Base-by-base conservation (phyloP, 1,140 invertebrate genomes). In the Drosophila parabipectinata region DNA sequence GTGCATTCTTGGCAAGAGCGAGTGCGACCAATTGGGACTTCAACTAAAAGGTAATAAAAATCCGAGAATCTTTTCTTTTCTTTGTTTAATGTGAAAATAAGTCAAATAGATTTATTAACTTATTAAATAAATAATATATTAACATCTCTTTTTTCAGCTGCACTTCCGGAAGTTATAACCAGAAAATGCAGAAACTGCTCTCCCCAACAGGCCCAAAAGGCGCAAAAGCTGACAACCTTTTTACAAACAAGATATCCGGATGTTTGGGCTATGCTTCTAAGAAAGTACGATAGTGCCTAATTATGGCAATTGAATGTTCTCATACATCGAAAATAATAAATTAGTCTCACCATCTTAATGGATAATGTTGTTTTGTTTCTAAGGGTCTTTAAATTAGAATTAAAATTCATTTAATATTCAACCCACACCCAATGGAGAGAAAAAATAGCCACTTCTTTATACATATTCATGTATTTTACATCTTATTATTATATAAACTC, bases 151-250 rank as follows among this genome's bases (percentile, higher is more conserved):
- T 87, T 92, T 77, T n/a, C 80, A 93, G 93, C 92, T 88, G 92
- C 92, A 50, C 81, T 93, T 8, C 93, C 93, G 0, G 92, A 93
- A 90, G 93, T 93, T 34, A 93, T 93, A 67, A 92, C 92, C 51
- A 91, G 92, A 54, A 93, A 93, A 72, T 93, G 93, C 60, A 63
- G 91, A 41, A 91, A 92, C 59, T 93, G 93, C 71, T 91, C 92
- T n/a, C 78, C 91, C 1, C 89, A 91, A 59, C 92, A 93, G 68
- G 75, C 92, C 4, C 90, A 92, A 32, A 93, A 93, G 89, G 93
- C 93, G 2, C 92, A 92, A 73, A 91, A 92, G 59, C 77, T 93
- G 18, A 92, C 92, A 4, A 10, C 91, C 30, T 93, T 93, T 64
- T 90, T 93, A 28, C 92, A 93, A 83, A 90, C 85, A 3, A 92